phyloP scores from a whole-genome alignment of 92 coral and sea anemone genomes.

The Porites cylindrica region DNA sequence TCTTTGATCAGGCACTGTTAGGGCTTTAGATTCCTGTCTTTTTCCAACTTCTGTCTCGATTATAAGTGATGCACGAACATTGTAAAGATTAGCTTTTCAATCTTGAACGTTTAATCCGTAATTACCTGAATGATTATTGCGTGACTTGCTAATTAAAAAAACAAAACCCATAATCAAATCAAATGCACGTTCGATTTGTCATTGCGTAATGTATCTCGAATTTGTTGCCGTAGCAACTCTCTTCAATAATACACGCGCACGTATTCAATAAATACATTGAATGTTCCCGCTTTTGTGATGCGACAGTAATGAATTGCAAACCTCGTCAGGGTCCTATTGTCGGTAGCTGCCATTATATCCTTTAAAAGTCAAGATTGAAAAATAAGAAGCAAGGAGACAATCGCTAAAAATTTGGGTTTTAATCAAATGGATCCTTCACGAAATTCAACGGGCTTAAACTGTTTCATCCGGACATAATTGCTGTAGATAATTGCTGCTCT shows the following conservation, averaged over 20 bases:
- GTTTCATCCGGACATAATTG: slow-evolving; percentile 2
- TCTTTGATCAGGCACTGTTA: too few relatives aligned
- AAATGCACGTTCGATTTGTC: too few relatives aligned
- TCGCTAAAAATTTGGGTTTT: not conserved
- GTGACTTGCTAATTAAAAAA: not conserved
- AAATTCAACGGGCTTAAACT: not conserved
- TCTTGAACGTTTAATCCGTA: too few relatives aligned
- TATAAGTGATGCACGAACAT: too few relatives aligned
- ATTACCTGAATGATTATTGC: not conserved
- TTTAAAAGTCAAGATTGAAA: not conserved
- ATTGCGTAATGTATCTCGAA: not conserved
- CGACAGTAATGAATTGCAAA: slow-evolving; percentile 31
- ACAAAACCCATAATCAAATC: not conserved
- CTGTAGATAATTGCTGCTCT: not conserved
- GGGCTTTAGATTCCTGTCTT: too few relatives aligned
- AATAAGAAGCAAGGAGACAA: not conserved
- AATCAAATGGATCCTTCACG: not conserved
- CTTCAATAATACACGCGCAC: slow-evolving; percentile 20
- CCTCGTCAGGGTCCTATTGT: not conserved
- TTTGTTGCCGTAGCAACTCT: slow-evolving; percentile 33
- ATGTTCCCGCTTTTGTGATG: slow-evolving; percentile 10
- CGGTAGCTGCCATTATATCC: not conserved
- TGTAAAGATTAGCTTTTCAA: too few relatives aligned
- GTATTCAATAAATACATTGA: not conserved
- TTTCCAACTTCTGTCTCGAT: too few relatives aligned